Evolutionary conservation across 2,888 invertebrate genomes (phyloP).

Genomic region (Drosophila mimica): DNA sequence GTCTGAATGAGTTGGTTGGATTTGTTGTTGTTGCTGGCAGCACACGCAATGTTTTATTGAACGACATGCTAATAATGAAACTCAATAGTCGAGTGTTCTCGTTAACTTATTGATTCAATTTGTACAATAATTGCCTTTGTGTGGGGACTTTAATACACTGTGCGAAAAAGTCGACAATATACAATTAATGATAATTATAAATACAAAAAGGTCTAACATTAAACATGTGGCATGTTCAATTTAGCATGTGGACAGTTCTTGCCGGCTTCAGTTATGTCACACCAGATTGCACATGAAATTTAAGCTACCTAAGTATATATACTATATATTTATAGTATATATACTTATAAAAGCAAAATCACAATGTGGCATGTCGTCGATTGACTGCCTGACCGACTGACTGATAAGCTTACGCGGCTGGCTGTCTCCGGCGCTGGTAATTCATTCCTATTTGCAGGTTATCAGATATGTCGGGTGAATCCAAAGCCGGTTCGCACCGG

Average conservation of each 20-base stretch:
- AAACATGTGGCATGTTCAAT: slow-evolving; percentile 51
- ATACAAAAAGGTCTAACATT: not conserved
- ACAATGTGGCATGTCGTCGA: slow-evolving; percentile 14
- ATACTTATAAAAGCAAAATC: slow-evolving; percentile 14
- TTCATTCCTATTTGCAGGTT: slow-evolving; percentile 64
- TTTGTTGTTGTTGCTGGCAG: not conserved
- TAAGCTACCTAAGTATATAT: slow-evolving; percentile 1
- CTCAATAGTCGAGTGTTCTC: slow-evolving; percentile 41
- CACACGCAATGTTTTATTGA: slow-evolving; percentile 10
- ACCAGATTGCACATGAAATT: slow-evolving; percentile 40
- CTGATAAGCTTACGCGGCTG: slow-evolving; percentile 56
- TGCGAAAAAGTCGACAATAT: slow-evolving; percentile 16
- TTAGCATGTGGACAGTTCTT: not conserved
- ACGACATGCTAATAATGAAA: slow-evolving; percentile 57
- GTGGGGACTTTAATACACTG: slow-evolving; percentile 5
- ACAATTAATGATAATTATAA: not conserved
- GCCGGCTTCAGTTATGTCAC: slow-evolving; percentile 63
- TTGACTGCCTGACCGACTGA: not conserved
- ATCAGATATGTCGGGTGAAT: slow-evolving; percentile 54
- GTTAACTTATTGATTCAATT: slow-evolving; percentile 58
- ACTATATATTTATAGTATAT: slow-evolving; percentile 15
- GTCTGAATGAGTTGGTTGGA: slow-evolving; percentile 26
- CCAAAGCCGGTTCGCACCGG: slow-evolving; percentile 59
- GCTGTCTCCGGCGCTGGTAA: slow-evolving; percentile 50
- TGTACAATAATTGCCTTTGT: slow-evolving; percentile 32